Evolutionary conservation across 1,140 invertebrate genomes (phyloP).

Genomic region (Nylanderia fulva): DNA sequence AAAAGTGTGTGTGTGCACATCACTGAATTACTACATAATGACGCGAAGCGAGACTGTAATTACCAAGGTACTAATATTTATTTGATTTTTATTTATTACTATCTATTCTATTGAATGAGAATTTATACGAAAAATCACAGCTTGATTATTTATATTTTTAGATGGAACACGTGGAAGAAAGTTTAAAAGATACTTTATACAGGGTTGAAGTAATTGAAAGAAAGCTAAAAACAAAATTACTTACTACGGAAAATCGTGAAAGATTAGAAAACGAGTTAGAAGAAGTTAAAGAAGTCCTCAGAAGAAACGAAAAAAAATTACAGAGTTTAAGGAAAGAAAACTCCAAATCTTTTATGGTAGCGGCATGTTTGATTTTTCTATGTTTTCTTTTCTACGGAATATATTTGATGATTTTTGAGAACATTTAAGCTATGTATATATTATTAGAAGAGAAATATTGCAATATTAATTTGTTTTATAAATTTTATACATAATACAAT

Average conservation of each 20-base stretch:
- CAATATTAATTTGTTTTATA: constrained; percentile 25
- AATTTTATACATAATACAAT: neutral
- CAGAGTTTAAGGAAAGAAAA: constrained; percentile 78
- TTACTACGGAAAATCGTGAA: constrained; percentile 79
- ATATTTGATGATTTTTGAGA: constrained; percentile 72
- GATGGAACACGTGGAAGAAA: constrained; percentile 81
- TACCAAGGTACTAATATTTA: constrained; percentile 1
- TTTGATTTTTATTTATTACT: neutral
- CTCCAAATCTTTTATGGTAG: constrained; percentile 79
- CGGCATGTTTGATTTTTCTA: constrained; percentile 77
- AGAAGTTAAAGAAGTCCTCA: constrained; percentile 77
- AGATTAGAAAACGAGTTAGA: constrained; percentile 79
- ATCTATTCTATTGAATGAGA: neutral
- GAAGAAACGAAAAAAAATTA: constrained; percentile 78
- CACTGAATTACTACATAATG: neutral
- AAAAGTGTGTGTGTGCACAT: neutral
- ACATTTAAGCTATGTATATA: constrained; percentile 37
- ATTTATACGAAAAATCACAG: neutral
- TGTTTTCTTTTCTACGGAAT: constrained; percentile 79
- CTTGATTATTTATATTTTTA: constrained; percentile 59
- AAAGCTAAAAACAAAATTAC: constrained; percentile 76
- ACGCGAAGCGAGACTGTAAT: neutral
- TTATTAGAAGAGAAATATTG: neutral
- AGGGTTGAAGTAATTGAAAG: constrained; percentile 78
- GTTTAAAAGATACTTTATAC: constrained; percentile 77